Evolutionary conservation across 2,113 vertebrate species (phyloP), one percentile per base, ranked within the genome.

Genomic region (Dasyornis broadbenti): DNA sequence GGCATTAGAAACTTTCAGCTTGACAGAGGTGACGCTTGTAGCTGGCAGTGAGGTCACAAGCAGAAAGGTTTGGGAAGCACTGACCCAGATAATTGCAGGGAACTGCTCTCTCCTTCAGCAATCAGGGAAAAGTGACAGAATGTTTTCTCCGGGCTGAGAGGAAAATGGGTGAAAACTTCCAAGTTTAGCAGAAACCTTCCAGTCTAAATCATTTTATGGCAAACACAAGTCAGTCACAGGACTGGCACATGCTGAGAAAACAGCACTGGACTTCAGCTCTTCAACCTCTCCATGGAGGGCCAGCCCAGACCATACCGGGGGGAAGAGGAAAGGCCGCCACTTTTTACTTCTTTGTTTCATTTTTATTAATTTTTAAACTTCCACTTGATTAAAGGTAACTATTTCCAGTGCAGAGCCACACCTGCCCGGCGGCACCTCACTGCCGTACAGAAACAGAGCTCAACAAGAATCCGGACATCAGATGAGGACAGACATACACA

Each of bases 21-120:
- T 47, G 94, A 94, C 96, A 96, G 94, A 94, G 75, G 88, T 72
- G 75, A 95, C 15, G 53, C 85, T 72, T 81, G 90, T 54, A 86
- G 88, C 63, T 80, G 59, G 82, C 68, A 66, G 59, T 2, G 61
- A 93, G 94, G 95, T 93, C 94, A 90, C 54, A 42, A 10, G 47
- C 64, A 83, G 59, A 61, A 95, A 68, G 82, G 71, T 42, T 54
- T 80, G 82, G 88, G 86, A 93, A 95, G 83, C 79, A 31, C 42
- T 90, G 86, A 90, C 96, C 95, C 89, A 94, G 76, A 81, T 77
- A 92, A 95, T 88, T 82, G 50, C 26, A 84, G 57, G 81, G 68
- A 87, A 20, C 39, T 65, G 83, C 69, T 69, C 77, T 59, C 64
- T 95, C 80, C 80, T 66, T 53, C 78, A 80, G 82, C 85, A 56